Conservation (phyloP, 2,888 invertebrate species). For the Oscheius sp. region DNA sequence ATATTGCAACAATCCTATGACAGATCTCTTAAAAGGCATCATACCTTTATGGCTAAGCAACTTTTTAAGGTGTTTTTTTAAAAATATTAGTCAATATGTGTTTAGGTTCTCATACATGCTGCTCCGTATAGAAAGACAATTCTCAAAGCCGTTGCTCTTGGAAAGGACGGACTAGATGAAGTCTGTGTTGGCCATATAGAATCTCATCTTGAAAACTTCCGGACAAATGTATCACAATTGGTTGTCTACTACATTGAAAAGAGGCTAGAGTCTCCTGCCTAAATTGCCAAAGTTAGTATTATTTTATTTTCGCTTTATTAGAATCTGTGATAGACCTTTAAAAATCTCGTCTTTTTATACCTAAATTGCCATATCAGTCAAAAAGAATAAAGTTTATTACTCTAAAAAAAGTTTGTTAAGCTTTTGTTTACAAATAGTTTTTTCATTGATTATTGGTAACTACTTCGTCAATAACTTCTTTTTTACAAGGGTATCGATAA, state of each 20-base stretch:
- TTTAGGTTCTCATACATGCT: constrained; percentile 63
- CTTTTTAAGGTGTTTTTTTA: constrained; percentile 60
- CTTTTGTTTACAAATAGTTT: neutral
- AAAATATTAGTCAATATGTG: neutral
- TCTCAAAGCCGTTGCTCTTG: constrained; percentile 65
- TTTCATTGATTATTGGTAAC: neutral
- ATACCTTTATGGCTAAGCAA: constrained; percentile 65
- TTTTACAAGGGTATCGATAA: too few relatives aligned
- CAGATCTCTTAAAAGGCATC: constrained; percentile 64
- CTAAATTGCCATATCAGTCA: neutral
- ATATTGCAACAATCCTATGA: constrained; percentile 61
- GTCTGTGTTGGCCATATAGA: constrained; percentile 65
- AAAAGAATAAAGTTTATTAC: neutral
- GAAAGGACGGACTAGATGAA: constrained; percentile 65
- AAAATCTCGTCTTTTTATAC: neutral
- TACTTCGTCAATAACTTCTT: neutral
- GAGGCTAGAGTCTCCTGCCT: constrained; percentile 53
- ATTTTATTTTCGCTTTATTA: neutral
- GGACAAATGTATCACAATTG: constrained; percentile 58
- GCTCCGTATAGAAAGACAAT: constrained; percentile 66
- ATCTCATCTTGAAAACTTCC: constrained; percentile 65
- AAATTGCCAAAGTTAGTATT: neutral
- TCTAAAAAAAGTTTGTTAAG: neutral
- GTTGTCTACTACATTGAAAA: constrained; percentile 64
- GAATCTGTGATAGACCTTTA: constrained; percentile 8